Conservation (phyloP, 2,888 invertebrate genomes). For the Adelognathus sp. region DNA sequence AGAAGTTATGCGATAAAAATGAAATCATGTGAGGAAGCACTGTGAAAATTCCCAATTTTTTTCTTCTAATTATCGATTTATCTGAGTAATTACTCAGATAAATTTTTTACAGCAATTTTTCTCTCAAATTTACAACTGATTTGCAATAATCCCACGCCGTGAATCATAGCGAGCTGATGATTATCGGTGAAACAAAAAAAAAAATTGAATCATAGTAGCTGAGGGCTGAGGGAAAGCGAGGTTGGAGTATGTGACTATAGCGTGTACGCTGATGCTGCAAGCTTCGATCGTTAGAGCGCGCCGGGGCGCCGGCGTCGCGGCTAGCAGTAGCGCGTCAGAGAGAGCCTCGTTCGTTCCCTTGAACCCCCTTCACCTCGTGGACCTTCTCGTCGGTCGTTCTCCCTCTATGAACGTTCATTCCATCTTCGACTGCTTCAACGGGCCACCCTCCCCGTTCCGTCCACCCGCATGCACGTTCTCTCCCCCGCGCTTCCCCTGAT, state of each 20-base stretch:
- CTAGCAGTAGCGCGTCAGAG: slow-evolving; percentile 53
- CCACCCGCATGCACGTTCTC: neutral
- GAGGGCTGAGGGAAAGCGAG: neutral
- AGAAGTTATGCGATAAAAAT: too few relatives aligned
- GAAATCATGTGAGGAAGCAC: too few relatives aligned
- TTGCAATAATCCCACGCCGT: too few relatives aligned
- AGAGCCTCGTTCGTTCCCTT: neutral
- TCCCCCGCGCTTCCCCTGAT: neutral
- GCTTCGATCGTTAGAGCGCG: slow-evolving; percentile 56
- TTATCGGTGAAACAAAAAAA: neutral
- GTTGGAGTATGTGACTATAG: slow-evolving; percentile 22
- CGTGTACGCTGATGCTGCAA: slow-evolving; percentile 45
- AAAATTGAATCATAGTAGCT: neutral
- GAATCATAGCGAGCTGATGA: neutral
- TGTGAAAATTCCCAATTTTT: too few relatives aligned
- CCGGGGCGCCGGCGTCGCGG: slow-evolving; percentile 54
- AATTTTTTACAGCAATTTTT: too few relatives aligned
- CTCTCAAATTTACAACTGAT: too few relatives aligned
- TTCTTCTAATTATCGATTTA: too few relatives aligned
- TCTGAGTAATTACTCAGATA: too few relatives aligned
- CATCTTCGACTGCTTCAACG: slow-evolving; percentile 35
- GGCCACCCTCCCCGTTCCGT: slow-evolving; percentile 26
- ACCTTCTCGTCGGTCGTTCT: neutral
- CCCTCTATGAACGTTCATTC: slow-evolving; percentile 31
- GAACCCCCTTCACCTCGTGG: neutral